Evolutionary conservation across 1,140 invertebrate genomes (phyloP).

Genomic region (Anadara kagoshimensis): DNA sequence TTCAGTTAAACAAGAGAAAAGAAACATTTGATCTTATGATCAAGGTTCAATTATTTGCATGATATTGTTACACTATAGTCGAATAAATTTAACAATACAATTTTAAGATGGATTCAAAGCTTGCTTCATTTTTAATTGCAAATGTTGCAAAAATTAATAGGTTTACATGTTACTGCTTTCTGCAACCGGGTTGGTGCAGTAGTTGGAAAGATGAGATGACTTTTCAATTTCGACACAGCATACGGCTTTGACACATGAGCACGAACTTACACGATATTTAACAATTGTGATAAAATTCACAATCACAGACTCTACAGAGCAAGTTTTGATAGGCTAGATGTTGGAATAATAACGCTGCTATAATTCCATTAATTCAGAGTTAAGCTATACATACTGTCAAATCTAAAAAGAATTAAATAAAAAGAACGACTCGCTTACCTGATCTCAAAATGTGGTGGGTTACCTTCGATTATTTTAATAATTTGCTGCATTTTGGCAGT

Average conservation of each 20-base stretch:
- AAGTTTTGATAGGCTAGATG: too few species aligned
- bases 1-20: too few species aligned
- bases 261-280: too few species aligned
- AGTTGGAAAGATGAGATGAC: background rate
- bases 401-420: too few species aligned
- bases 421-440: conserved; percentile 36
- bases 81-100: too few species aligned
- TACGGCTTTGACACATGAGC: too few species aligned
- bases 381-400: too few species aligned
- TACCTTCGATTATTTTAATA: conserved; percentile 43
- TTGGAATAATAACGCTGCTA: too few species aligned
- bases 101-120: too few species aligned
- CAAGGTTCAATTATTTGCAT: background rate
- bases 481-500: conserved; percentile 34
- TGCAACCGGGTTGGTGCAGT: background rate
- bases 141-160: background rate
- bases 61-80: too few species aligned
- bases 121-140: background rate
- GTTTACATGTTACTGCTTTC: background rate
- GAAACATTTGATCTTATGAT: too few species aligned
- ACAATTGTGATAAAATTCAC: background rate
- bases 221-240: background rate
- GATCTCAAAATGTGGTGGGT: conserved; percentile 41
- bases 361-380: too few species aligned
- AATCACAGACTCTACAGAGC: background rate